Evolutionary conservation across 2,888 invertebrate genomes (phyloP), one percentile per base, ranked within the genome.

Genomic region (Spisula subtruncata): DNA sequence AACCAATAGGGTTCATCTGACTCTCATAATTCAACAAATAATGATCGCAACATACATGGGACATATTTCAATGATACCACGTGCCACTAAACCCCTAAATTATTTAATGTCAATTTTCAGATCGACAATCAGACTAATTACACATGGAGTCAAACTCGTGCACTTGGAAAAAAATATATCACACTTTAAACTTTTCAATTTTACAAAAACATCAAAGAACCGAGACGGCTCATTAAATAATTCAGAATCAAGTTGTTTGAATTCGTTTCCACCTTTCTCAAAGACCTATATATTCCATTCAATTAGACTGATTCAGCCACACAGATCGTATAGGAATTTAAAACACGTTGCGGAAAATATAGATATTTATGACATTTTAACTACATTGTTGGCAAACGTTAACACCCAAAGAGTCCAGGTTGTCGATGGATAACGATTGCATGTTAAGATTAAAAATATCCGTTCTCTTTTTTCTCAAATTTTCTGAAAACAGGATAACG

Each of bases 321-420:
- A 66, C 25, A 66, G 41, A 41, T 66, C 60, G 60, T 25, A 66
- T 66, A 25, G 60, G 25, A 25, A 66, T 66, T 66, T 25, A 66
- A 20, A 6, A 66, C 60, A 6, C 25, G 25, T 25, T 10, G 60
- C 25, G 25, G 60, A 66, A 66, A 66, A 66, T 66, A 66, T 25
- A 66, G 60, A 66, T 25, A 66, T 66, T 66, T 66, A 66, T 66
- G 60, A 66, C 25, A 25, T 66, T 66, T 66, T 66, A 66, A 66
- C 25, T 6, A 25, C 60, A 8, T 6, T 10, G 25, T 66, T 25
- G 60, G 60, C n/a, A 25, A 66, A 66, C 60, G 60, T 66, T 66
- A n/a, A n/a, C 60, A n/a, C 60, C 8, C 5, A 66, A 66, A 25
- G n/a, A 51, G 5, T 51, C 16, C 51, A 51, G 16, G 51, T 51